A percentile compares a stretch with the other conserved stretches of the same genome.
phyloP scores from a whole-genome alignment of 2,888 invertebrate genomes.

The Emmelina monodactyla region DNA sequence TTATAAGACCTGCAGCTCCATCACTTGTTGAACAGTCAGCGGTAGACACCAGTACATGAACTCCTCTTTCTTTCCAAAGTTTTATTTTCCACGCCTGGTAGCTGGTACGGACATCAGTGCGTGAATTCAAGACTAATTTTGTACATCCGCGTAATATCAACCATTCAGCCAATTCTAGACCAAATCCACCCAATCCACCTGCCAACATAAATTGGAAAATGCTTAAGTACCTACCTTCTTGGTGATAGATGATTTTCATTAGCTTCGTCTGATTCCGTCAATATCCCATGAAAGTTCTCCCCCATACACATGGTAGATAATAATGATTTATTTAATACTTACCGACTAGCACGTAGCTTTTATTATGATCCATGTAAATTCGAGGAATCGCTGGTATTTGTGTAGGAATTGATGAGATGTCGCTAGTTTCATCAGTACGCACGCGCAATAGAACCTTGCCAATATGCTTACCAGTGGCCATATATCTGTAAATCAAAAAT shows the following conservation, averaged over 20 bases:
- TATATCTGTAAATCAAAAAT: constrained; percentile 74
- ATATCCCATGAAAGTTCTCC: too few species aligned
- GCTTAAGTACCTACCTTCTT: too few species aligned
- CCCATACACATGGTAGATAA: too few species aligned
- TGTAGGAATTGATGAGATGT: constrained; percentile 24
- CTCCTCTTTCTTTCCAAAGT: constrained; percentile 67
- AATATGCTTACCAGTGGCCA: constrained; percentile 97
- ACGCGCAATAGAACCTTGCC: constrained; percentile 95
- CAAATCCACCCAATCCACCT: constrained; percentile 95
- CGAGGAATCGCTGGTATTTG: constrained; percentile 83
- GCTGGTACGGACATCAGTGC: constrained; percentile 89
- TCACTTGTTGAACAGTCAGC: constrained; percentile 67
- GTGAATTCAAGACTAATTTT: constrained; percentile 84
- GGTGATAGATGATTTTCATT: too few species aligned
- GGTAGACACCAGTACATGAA: constrained; percentile 67
- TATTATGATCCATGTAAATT: constrained; percentile 82
- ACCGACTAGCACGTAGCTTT: constrained; percentile 81
- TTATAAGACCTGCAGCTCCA: constrained; percentile 72
- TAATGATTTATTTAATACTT: too few species aligned
- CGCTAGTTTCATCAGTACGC: constrained; percentile 80
- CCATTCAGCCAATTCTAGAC: constrained; percentile 93
- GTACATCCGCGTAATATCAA: constrained; percentile 86
- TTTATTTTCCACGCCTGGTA: constrained; percentile 87
- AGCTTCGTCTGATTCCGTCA: too few species aligned
- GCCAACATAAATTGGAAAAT: too few species aligned